These are phyloP conservation scores for Aphrophora alni DNA, from an alignment of 2,888 invertebrate genomes.

Conservation along the genomic window DNA sequence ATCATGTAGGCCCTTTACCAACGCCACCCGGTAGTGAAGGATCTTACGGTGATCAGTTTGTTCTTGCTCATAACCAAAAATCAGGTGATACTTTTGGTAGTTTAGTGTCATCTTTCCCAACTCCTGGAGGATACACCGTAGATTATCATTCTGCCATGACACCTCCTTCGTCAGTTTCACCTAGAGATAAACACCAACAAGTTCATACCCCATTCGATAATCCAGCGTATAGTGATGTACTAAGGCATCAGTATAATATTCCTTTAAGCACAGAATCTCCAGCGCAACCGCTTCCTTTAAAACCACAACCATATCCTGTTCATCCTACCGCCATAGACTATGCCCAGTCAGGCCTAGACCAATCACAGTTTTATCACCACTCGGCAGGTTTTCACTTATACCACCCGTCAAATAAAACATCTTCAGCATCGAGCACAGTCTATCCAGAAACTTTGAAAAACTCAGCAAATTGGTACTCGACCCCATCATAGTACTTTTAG, in stretches of 20 bases:
- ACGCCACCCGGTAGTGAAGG: constrained; percentile 92
- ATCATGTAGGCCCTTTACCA: constrained; percentile 77
- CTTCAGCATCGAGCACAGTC: constrained; percentile 55
- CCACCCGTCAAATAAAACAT: constrained; percentile 76
- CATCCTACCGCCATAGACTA: constrained; percentile 63
- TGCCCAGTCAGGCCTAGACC: constrained; percentile 73
- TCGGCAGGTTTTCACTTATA: constrained; percentile 87
- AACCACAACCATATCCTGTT: constrained; percentile 85
- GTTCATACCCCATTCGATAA: constrained; percentile 57
- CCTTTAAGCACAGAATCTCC: constrained; percentile 66
- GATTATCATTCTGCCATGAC: constrained; percentile 96
- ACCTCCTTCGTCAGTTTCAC: constrained; percentile 96
- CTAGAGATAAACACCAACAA: constrained; percentile 81
- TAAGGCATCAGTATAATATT: constrained; percentile 70
- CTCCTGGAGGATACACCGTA: constrained; percentile 65
- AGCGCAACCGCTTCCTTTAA: constrained; percentile 76
- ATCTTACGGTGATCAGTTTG: constrained; percentile 71
- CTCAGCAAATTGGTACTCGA: constrained; percentile 79
- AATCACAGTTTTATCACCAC: constrained; percentile 80
- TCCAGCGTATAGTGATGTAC: constrained; percentile 57
- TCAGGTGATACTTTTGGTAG: constrained; percentile 63
- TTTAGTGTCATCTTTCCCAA: constrained; percentile 63
- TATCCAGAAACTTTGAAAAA: constrained; percentile 55
- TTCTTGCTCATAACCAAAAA: constrained; percentile 57
- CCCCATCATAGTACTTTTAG: constrained; percentile 69